Evolutionary conservation across 2,113 vertebrate species (phyloP), one percentile per base, ranked within the genome.

Genomic region (Crotalus helleri): DNA sequence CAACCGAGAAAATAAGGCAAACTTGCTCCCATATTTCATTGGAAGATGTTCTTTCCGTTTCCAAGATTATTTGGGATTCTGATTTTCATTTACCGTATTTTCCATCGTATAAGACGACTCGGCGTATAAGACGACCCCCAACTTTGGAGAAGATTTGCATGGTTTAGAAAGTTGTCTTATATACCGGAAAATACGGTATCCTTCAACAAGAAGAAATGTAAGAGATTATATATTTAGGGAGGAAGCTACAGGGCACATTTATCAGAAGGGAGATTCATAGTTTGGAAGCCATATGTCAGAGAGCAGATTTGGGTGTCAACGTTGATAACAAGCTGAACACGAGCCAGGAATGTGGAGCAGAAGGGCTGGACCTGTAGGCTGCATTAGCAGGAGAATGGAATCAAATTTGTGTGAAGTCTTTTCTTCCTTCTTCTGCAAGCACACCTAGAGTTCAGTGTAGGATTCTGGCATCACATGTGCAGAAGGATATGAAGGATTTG

Each of bases 1-100:
- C 95, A 96, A 96, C 89, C 58, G 92, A 86, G 94, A 91, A 95
- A 96, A 96, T 93, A 96, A 87, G 94, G 81, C 85, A 94, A 95
- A 92, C 59, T 69, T 85, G 39, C 57, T 94, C 86, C 92, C 59
- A 55, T 90, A 55, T 44, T 95, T 90, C 69, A 91, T 92, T 44
- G 85, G 85, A 58, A 85, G 26, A 93, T 39, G 53, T 92, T 94
- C 86, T 81, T 4, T 54, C 90, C 90, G 3, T 17, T 90, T 12
- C 90, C 91, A 86, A 4, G 5, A 91, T 95, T 91, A 0, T 6
- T 5, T 19, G 93, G 90, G 55, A 11, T 91, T 91, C 21, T 44
- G 17, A 1, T 59, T 86, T 51, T 53, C 11, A 33, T 26, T 69
- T 69, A 39, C 2, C 39, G 39, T 39, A 39, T 39, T 39, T 39